Base-by-base conservation (phyloP, 2,797 vertebrate species). In the Squalus acanthias region DNA sequence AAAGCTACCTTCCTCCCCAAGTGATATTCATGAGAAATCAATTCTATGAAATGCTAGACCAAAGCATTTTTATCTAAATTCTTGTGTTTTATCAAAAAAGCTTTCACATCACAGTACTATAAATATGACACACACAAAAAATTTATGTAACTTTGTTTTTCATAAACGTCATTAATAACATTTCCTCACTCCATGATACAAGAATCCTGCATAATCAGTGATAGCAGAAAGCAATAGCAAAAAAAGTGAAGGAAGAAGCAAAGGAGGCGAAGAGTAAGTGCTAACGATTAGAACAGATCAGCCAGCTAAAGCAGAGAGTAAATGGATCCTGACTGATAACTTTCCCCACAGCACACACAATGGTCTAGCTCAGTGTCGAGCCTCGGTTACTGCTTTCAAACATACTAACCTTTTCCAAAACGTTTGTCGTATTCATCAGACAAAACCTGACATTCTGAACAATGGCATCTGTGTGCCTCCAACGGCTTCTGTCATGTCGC, bases 381-480 rank as follows among this genome's bases (percentile, higher is more conserved):
- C 97, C 97, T 97, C 97, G 96, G 97, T 97, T 97, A 98, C 91
- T 97, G 97, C 97, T 98, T 98, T 98, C 98, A 98, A 98, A 98
- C 97, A 97, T 97, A 97, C 98, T 97, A 98, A 99, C 99, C 99
- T 99, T 99, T 98, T 99, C 99, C 74, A 99, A 99, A 98, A 99
- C 98, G 98, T 98, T 99, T 97, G 99, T 98, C 8, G 99, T 99
- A 63, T 99, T 99, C 99, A 99, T 99, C 98, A 99, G 99, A 97
- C 99, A 99, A 98, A 99, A 99, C 97, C 99, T 99, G 98, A 99
- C 98, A 97, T 99, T 99, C 98, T 99, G 99, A 97, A 99, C 99
- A 97, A 99, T 98, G 97, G 98, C 98, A 98, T 99, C 99, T 3
- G 99, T 99, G 98, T 99, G 99, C 97, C 99, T 98, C 99, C 99